Percentiles rank a stretch among this genome's conserved stretches.
These are phyloP conservation scores for Thecophora atra DNA, from an alignment of 2,888 invertebrate species.

Conservation along the genomic window DNA sequence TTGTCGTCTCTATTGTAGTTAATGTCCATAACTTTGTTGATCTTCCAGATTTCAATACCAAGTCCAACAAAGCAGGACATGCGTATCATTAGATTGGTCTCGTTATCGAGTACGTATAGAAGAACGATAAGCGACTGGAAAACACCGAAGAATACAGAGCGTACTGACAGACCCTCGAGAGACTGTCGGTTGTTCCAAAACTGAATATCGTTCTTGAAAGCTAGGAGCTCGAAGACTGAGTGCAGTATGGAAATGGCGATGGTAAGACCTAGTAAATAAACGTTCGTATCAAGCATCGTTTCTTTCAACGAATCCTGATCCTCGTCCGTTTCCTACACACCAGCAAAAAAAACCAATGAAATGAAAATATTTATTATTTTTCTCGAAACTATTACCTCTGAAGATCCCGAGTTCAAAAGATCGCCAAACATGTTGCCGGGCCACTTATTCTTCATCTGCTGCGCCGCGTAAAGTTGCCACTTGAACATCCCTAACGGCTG, in stretches of 20 bases:
- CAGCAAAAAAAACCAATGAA: too few species aligned
- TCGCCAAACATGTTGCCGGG: constrained; percentile 73
- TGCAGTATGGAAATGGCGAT: constrained; percentile 93
- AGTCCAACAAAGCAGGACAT: constrained; percentile 95
- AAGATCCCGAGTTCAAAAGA: constrained; percentile 72
- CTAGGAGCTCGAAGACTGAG: constrained; percentile 96
- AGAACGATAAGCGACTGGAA: constrained; percentile 96
- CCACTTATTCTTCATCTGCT: constrained; percentile 91
- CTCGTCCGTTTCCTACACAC: constrained; percentile 77
- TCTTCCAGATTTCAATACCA: constrained; percentile 98
- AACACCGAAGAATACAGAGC: constrained; percentile 98
- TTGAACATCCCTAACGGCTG: constrained; percentile 95
- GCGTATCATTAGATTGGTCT: constrained; percentile 95
- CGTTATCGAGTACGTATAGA: constrained; percentile 97
- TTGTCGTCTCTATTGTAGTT: constrained; percentile 79
- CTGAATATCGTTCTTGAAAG: constrained; percentile 99
- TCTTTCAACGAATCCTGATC: constrained; percentile 93
- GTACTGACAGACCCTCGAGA: constrained; percentile 95
- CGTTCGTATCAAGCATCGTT: constrained; percentile 95
- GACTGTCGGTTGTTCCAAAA: constrained; percentile 99
- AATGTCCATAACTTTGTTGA: constrained; percentile 93
- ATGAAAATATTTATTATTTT: not conserved
- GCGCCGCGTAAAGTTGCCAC: constrained; percentile 98
- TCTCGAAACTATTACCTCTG: constrained; percentile 50
- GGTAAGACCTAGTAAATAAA: constrained; percentile 91